These are phyloP conservation scores for Orientallactaga sibirica DNA, from an alignment of 2,797 vertebrate species.

Conservation along the genomic window DNA sequence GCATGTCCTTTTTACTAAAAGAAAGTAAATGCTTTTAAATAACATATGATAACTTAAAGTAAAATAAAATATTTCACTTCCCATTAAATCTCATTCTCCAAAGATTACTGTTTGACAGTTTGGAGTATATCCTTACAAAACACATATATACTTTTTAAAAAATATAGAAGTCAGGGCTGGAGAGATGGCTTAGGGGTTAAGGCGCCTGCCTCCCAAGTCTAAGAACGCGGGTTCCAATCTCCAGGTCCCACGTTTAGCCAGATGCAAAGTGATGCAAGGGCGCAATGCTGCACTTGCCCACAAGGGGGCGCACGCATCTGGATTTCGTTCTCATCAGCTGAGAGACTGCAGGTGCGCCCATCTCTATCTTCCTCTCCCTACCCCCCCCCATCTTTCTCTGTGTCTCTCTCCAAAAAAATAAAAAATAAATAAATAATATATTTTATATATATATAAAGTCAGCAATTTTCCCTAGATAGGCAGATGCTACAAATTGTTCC, in stretches of 20 bases:
- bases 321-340: no score
- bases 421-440: neutral
- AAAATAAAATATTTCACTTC: neutral
- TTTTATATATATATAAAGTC: neutral
- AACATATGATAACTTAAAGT: constrained; percentile 31
- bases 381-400: no score
- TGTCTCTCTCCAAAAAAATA: no score
- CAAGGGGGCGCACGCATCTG: no score
- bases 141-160: neutral
- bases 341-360: neutral
- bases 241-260: no score
- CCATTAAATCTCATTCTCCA: constrained; percentile 9
- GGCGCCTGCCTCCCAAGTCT: no score
- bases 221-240: no score
- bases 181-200: no score
- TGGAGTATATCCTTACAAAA: constrained; percentile 35
- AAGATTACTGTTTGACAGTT: neutral
- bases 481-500: neutral
- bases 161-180: no score
- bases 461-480: neutral
- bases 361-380: no score
- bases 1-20: constrained; percentile 48
- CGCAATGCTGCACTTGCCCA: no score
- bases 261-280: no score
- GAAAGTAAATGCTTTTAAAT: constrained; percentile 29